Evolutionary conservation across 1,140 invertebrate species (phyloP).

Genomic region (Aphelenchoides avenae): DNA sequence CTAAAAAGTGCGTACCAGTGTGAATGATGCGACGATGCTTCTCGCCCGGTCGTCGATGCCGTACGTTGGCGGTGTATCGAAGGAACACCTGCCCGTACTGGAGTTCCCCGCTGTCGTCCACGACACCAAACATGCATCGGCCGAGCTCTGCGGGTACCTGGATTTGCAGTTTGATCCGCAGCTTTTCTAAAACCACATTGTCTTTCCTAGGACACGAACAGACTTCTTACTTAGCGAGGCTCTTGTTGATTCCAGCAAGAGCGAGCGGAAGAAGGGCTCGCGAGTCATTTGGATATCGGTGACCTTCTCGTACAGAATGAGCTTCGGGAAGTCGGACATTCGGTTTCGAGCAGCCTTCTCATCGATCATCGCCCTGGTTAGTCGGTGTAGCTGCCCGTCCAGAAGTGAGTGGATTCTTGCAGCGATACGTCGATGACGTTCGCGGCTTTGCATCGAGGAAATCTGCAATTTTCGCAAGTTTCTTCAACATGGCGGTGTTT

Average conservation of each 20-base stretch:
- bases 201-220: constrained; percentile 13
- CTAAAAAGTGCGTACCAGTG: too few relatives aligned
- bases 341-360: constrained; percentile 46
- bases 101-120: constrained; percentile 55
- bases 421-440: constrained; percentile 38
- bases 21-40: constrained; percentile 26
- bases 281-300: constrained; percentile 33
- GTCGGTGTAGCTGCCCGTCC: constrained; percentile 43
- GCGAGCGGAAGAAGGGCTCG: constrained; percentile 55
- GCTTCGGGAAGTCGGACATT: constrained; percentile 42
- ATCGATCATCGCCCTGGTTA: constrained; percentile 38
- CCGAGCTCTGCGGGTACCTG: constrained; percentile 48
- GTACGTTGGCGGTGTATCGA: constrained; percentile 44
- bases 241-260: constrained; percentile 48
- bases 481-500: constrained; percentile 24
- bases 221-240: constrained; percentile 40
- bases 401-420: constrained; percentile 48
- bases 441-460: constrained; percentile 39
- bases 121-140: constrained; percentile 58
- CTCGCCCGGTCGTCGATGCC: not conserved
- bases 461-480: constrained; percentile 32
- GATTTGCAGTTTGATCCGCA: constrained; percentile 38
- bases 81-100: constrained; percentile 59
- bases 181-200: constrained; percentile 6
- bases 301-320: constrained; percentile 17